Percentiles rank a stretch among this genome's conserved stretches.
These are phyloP conservation scores for Lacerta viridis DNA, from an alignment of 2,797 vertebrate genomes.

Conservation along the genomic window DNA sequence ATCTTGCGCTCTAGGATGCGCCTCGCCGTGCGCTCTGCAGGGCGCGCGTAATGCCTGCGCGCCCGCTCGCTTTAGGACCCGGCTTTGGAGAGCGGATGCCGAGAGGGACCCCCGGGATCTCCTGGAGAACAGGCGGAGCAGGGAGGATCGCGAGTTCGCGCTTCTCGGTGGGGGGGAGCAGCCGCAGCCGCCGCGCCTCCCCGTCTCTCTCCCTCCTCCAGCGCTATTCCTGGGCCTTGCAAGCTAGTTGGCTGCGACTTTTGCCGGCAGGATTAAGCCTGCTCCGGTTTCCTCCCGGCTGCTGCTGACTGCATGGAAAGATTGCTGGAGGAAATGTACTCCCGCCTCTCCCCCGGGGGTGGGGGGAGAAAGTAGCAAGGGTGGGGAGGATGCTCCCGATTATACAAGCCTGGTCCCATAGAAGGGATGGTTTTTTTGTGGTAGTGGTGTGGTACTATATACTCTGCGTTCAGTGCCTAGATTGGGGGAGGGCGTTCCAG, in stretches of 20 bases:
- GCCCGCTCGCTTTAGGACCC: neutral
- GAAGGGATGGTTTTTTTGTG: too few species aligned
- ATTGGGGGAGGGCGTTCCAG: too few species aligned
- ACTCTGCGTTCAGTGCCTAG: too few species aligned
- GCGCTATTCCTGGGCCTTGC: neutral
- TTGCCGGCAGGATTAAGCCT: neutral
- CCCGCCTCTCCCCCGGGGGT: too few species aligned
- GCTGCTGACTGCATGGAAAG: neutral
- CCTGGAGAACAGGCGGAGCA: neutral
- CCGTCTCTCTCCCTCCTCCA: neutral
- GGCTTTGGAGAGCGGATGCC: neutral
- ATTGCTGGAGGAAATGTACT: neutral
- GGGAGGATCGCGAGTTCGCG: neutral
- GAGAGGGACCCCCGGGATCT: neutral
- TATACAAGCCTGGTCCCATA: too few species aligned
- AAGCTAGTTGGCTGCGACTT: neutral
- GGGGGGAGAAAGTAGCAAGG: neutral
- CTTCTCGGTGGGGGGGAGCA: neutral
- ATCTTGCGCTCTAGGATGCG: too few species aligned
- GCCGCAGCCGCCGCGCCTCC: fast-evolving
- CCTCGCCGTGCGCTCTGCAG: neutral
- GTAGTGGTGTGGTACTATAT: too few species aligned
- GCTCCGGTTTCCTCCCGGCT: neutral
- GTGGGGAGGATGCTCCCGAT: too few species aligned
- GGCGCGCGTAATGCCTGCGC: neutral